phyloP scores from a whole-genome alignment of 1,140 invertebrate species.

The Scaptomyza montana region DNA sequence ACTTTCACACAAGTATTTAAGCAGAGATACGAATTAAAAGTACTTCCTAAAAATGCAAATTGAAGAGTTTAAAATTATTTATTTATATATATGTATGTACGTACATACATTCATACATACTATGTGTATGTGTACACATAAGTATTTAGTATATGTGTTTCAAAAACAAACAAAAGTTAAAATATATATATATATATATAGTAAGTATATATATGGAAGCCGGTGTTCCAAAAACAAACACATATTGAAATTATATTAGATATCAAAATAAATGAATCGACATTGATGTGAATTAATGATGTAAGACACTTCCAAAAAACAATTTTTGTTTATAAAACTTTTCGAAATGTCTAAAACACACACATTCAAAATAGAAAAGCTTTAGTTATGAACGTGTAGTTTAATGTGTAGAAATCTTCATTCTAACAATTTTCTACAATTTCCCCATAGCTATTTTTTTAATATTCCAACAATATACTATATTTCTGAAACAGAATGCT shows the following conservation, averaged over 20 bases:
- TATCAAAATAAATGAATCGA: not conserved
- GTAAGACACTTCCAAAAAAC: not conserved
- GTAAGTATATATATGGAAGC: not conserved
- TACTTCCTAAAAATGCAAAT: no score
- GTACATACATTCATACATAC: not conserved
- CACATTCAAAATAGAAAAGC: not conserved
- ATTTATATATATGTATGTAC: conserved; percentile 8
- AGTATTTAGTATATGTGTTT: conserved; percentile 3
- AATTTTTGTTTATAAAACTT: not conserved
- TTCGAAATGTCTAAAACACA: not conserved
- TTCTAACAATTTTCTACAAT: not conserved
- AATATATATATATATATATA: not conserved
- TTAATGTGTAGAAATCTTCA: not conserved
- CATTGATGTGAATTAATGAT: conserved; percentile 12
- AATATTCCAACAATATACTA: not conserved
- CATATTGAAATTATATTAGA: conserved; percentile 7
- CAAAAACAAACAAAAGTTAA: not conserved
- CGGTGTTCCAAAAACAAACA: conserved; percentile 16
- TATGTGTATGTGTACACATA: no score
- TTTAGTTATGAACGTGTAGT: not conserved
- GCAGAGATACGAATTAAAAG: no score
- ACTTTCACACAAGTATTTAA: no score
- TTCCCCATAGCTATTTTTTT: not conserved
- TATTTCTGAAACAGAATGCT: not conserved
- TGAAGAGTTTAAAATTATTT: no score